Evolutionary conservation across 2,888 invertebrate species (phyloP), one percentile per base, ranked within the genome.

Genomic region (Eucriotettix oculatus): DNA sequence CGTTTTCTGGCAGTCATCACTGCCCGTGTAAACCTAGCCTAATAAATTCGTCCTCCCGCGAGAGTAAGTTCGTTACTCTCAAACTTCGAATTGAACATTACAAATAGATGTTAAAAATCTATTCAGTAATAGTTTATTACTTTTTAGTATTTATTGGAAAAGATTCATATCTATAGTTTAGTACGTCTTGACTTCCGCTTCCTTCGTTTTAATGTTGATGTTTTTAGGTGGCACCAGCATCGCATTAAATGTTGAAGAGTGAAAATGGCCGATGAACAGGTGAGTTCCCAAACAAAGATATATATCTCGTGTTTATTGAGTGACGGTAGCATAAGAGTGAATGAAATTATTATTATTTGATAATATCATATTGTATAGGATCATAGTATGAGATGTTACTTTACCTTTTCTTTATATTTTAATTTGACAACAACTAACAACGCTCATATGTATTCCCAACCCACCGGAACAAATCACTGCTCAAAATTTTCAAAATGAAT

Each of bases 211-310:
- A 29, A 29, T 57, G 57, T 57, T 59, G 29, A 61, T 68, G 68
- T 68, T 68, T 68, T 66, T 63, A 69, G 68, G 64, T 62, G 63
- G 68, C 69, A 64, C 62, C 61, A 64, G 62, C 56, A 55, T 62
- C 61, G 68, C 66, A 66, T 64, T 65, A 71, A 74, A 75, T 75
- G 74, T 73, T 70, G 71, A 69, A 70, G 70, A 72, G 71, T 70
- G 73, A 84, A 83, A 81, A 85, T 85, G 85, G 84, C 84, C 80
- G 85, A 84, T 76, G 84, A 84, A 81, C 84, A 84, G 84, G 85
- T 85, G 80, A 81, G 82, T 75, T 77, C 66, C 67, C 68, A 70
- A 72, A 71, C 68, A 71, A 71, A 69, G 60, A 48, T 52, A 52
- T 52, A 52, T 52, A 16, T 52, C n/a, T n/a, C 10, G 52, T 52